Evolutionary conservation across 2,113 vertebrate genomes (phyloP), one percentile per base, ranked within the genome.

Genomic region (Chrysemys picta): DNA sequence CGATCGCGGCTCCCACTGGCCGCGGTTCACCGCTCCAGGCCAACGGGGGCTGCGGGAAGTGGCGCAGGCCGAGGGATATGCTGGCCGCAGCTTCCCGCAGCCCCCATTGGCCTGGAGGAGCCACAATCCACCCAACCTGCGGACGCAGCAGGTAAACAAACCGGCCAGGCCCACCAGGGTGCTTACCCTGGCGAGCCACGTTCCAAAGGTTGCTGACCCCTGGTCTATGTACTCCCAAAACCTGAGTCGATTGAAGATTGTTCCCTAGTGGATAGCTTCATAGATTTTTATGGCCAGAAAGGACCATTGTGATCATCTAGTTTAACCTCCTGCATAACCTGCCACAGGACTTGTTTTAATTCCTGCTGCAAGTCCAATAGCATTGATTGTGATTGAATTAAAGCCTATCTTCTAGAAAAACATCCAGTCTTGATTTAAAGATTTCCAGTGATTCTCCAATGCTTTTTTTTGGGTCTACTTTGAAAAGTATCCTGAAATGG

Each of bases 211-310:
- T 45, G 45, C 45, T 45, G 45, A 45, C 45, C 45, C 45, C 45
- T 45, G 6, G 45, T 45, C 94, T 90, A 84, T 80, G 83, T 93
- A 47, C 38, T 80, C 49, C 22, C 12, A 50, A 35, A 10, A 5
- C 27, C 75, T 87, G 38, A 21, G 0, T 97, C 89, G 94, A 82
- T 93, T 76, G 85, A 49, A 93, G 79, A 90, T 94, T 96, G 93
- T 97, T 96, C 62, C 94, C 38, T 42, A 22, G 24, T 65, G 27
- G 78, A 25, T 14, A 13, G 7, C 38, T 78, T 47, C 75, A 25
- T 38, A 22, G 65, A 72, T 38, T 96, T 97, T 96, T 89, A 93
- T 57, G 87, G 82, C 80, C 17, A 89, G 87, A 57, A 81, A 75
- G 78, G 78, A 84, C 94, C 80, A 94, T 93, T 53, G 38, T 50